A percentile compares a stretch with the other conserved stretches of the same genome.
phyloP scores from a whole-genome alignment of 2,888 invertebrate genomes.

The Drosophila subquinaria region DNA sequence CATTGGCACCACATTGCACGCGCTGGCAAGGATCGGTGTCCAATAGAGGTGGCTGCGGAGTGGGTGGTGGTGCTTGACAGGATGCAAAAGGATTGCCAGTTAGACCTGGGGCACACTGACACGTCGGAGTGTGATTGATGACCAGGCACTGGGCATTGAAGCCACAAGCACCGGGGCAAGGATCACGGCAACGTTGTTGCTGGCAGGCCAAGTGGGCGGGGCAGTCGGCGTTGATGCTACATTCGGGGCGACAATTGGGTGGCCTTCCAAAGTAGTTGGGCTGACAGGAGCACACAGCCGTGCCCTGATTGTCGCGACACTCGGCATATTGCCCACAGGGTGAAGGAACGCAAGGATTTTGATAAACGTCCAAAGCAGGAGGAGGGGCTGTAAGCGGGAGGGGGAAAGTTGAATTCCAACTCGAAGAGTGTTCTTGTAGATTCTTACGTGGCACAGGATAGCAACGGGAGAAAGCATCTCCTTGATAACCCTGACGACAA shows the following conservation, averaged over 20 bases:
- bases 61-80: constrained; percentile 86
- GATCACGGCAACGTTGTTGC: constrained; percentile 89
- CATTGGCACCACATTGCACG: constrained; percentile 90
- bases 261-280: constrained; percentile 89
- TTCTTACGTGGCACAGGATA: constrained; percentile 86
- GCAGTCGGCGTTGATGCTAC: constrained; percentile 90
- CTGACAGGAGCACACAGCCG: constrained; percentile 89
- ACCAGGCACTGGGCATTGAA: constrained; percentile 88
- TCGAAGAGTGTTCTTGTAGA: neutral
- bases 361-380: constrained; percentile 79
- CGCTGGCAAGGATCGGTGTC: constrained; percentile 90
- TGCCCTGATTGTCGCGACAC: constrained; percentile 88
- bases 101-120: constrained; percentile 88
- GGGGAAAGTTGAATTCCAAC: neutral
- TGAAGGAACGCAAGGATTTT: constrained; percentile 90
- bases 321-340: constrained; percentile 91
- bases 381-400: constrained; percentile 48
- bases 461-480: constrained; percentile 91
- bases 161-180: constrained; percentile 91
- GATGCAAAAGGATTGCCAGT: constrained; percentile 90
- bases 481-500: constrained; percentile 89
- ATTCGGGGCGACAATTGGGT: constrained; percentile 91
- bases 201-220: constrained; percentile 90
- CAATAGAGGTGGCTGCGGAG: constrained; percentile 74
- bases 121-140: constrained; percentile 89